Base-by-base conservation (phyloP, 2,888 invertebrate species). In the Danaus chrysippus region DNA sequence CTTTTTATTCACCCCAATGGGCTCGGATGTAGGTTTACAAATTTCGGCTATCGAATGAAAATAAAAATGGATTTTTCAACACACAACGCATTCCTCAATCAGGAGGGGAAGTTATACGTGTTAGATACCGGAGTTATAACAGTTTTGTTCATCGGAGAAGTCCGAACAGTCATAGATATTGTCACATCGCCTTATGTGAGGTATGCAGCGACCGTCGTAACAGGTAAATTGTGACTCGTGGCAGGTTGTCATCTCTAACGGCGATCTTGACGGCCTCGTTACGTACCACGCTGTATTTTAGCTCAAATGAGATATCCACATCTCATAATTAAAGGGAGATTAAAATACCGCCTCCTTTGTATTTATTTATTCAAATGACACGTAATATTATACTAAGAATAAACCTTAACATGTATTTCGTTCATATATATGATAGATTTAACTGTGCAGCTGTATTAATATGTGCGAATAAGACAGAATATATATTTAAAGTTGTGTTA, bases 61-160 rank as follows among this genome's bases (percentile, higher is more conserved):
- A 66, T 43, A 58, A n/a, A 67, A 65, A 54, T 58, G 57, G 65
- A 61, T 66, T 70, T 63, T 60, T 69, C 73, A 69, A 75, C 74
- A 72, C 75, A 81, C 77, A 77, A 77, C 73, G 71, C 82, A 82
- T 83, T 80, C 80, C 77, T 78, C 73, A 72, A 75, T 34, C 41
- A 62, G 64, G 55, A 52, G 64, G 64, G 68, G 68, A 68, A 61
- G 58, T 58, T 66, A 65, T 59, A 64, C 91, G 91, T 63, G 64
- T 74, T 52, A 56, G 56, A 78, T 91, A 91, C 91, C 91, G 69
- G 87, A 83, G 68, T 76, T 78, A 92, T 94, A 92, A 93, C 96
- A 97, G 92, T 95, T 95, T 90, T 96, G 95, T 92, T 97, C 96
- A 85, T 97, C 96, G 79, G 96, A 96, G 93, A 96, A 96, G 93